Evolutionary conservation across 2,888 invertebrate species (phyloP).

Genomic region (Keiferia lycopersicella): DNA sequence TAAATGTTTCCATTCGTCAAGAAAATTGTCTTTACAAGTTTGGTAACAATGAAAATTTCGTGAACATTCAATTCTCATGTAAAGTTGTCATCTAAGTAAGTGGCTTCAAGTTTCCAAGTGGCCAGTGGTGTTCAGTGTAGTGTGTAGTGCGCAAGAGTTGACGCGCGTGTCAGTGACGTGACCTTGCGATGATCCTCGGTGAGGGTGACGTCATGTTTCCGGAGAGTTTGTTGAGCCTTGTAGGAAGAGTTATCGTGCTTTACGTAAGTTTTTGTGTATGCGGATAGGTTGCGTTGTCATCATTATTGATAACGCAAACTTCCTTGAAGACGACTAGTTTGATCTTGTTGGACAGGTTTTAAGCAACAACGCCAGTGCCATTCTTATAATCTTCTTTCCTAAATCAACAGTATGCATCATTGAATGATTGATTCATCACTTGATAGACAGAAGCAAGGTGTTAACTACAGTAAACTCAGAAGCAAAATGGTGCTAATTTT

Average conservation of each 20-base stretch:
- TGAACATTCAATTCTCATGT: conserved; percentile 43
- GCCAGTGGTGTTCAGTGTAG: conserved; percentile 24
- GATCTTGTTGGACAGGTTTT: not conserved
- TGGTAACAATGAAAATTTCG: conserved; percentile 22
- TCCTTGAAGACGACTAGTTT: conserved; percentile 5
- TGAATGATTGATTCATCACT: not conserved
- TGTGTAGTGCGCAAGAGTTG: conserved; percentile 14
- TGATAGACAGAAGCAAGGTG: not conserved
- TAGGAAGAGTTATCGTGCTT: conserved; percentile 46
- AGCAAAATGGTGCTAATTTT: not conserved
- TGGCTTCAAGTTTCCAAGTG: conserved; percentile 32
- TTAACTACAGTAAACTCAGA: not conserved
- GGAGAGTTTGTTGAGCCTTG: conserved; percentile 50
- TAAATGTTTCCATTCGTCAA: conserved; percentile 42
- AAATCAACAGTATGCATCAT: not conserved
- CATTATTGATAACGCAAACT: conserved; percentile 26
- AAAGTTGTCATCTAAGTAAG: conserved; percentile 32
- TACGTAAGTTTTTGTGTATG: conserved; percentile 45
- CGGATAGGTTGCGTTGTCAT: not conserved
- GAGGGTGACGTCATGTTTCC: conserved; percentile 52
- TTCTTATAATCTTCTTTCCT: not conserved
- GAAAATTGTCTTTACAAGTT: not conserved
- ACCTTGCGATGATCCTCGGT: conserved; percentile 51
- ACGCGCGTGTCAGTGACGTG: conserved; percentile 45
- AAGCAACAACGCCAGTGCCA: not conserved